These are phyloP conservation scores for Malacoctenus gilli DNA, from an alignment of 2,797 vertebrate genomes.

Conservation along the genomic window DNA sequence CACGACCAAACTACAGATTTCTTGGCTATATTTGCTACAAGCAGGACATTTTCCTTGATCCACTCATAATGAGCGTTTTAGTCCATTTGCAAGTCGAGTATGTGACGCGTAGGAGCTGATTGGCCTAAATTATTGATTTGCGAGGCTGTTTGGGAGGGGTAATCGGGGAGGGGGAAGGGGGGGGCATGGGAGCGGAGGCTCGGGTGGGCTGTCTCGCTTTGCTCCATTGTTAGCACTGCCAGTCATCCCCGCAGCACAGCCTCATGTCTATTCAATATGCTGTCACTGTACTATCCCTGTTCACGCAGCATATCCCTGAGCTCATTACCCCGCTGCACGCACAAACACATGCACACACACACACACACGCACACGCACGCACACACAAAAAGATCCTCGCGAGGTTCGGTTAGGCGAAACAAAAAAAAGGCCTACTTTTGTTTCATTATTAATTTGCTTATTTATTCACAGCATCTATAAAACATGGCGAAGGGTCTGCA, in stretches of 20 bases:
- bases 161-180: constrained; percentile 37
- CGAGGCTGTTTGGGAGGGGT: constrained; percentile 46
- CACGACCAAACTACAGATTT: constrained; percentile 7
- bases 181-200: constrained; percentile 58
- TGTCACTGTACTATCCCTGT: constrained; percentile 58
- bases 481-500: constrained; percentile 50
- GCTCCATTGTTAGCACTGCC: constrained; percentile 66
- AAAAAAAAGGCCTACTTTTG: constrained; percentile 58
- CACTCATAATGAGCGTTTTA: constrained; percentile 13
- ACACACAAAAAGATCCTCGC: not conserved
- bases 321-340: constrained; percentile 57
- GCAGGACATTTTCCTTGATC: constrained; percentile 10
- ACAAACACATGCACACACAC: constrained; percentile 5
- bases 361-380: constrained; percentile 19
- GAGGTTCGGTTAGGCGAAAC: not conserved
- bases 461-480: constrained; percentile 73
- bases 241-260: constrained; percentile 58
- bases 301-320: constrained; percentile 58
- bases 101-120: constrained; percentile 32
- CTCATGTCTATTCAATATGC: constrained; percentile 73
- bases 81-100: constrained; percentile 27
- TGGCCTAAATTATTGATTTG: constrained; percentile 63
- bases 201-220: constrained; percentile 43
- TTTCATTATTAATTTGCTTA: constrained; percentile 76
- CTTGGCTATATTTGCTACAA: constrained; percentile 1